Percentiles rank a stretch among this genome's conserved stretches.
These are phyloP conservation scores for Drosophila robusta DNA, from an alignment of 2,888 invertebrate genomes.

Conservation along the genomic window DNA sequence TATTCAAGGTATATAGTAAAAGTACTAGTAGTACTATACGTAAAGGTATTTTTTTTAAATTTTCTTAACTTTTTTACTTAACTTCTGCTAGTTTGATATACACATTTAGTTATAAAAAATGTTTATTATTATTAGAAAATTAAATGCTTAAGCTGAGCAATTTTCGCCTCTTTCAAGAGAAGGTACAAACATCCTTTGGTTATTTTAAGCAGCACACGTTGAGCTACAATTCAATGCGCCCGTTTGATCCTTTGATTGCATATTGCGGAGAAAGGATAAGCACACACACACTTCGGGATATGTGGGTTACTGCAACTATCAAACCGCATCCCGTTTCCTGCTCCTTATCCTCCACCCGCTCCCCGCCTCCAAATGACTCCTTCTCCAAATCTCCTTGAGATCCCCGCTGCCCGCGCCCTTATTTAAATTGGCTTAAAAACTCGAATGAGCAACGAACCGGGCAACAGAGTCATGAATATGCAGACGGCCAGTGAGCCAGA, in stretches of 20 bases:
- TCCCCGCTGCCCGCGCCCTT: constrained; percentile 33
- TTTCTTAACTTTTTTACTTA: too few relatives aligned
- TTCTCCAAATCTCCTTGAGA: constrained; percentile 8
- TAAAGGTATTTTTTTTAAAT: too few relatives aligned
- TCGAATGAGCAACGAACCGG: constrained; percentile 58
- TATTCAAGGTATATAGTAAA: too few relatives aligned
- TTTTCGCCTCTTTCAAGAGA: too few relatives aligned
- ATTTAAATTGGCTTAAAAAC: constrained; percentile 78
- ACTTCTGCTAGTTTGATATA: too few relatives aligned
- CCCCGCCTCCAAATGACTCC: not conserved
- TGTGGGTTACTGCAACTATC: constrained; percentile 13
- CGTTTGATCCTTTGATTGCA: constrained; percentile 31
- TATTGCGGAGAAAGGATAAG: constrained; percentile 33
- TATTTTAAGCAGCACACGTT: not conserved
- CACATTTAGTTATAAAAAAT: too few relatives aligned
- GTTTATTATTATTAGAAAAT: too few relatives aligned
- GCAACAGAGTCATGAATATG: constrained; percentile 78
- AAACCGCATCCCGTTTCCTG: not conserved
- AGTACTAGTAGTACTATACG: too few relatives aligned
- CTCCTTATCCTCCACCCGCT: not conserved
- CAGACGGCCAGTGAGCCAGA: constrained; percentile 37
- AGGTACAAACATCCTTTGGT: too few relatives aligned
- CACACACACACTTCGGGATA: constrained; percentile 19
- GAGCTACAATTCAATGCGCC: constrained; percentile 9
- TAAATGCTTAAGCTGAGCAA: too few relatives aligned